Base-by-base conservation (phyloP, 2,888 invertebrate genomes). In the Neoaliturus tenellus region DNA sequence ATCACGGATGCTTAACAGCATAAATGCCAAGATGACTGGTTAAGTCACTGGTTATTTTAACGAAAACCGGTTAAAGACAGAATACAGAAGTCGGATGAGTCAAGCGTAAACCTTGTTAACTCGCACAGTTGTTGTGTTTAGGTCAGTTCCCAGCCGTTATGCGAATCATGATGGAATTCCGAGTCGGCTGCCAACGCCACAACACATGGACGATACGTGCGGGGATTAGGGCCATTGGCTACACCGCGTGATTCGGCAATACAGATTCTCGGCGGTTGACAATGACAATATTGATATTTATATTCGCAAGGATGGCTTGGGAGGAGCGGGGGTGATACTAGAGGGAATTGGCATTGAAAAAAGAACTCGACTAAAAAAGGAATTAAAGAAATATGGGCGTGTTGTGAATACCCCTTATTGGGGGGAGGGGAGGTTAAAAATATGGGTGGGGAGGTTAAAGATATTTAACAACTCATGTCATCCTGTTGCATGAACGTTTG, bases 141-240 rank as follows among this genome's bases (percentile, higher is more conserved):
- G 69, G 69, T 69, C 69, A 69, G 69, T 69, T 69, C 69, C 39
- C 69, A 69, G 69, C 69, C 8, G 69, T 69, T 39, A 69, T 39
- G 35, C 39, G 69, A n/a, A 35, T 39, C 69, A 69, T 69, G 69
- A 6, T 6, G 69, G 69, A 35, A 69, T 69, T 20, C 39, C 35
- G 8, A 1, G 39, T 10, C 2, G 5, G 10, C 39, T 39, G 69
- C 69, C 69, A 69, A 69, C 35, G n/a, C 35, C 14, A 33, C 6
- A 5, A 58, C 28, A 58, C 28, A 14, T 6, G 5, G 31, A 3
- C 1, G 39, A 35, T n/a, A n/a, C 35, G 69, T 69, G 69, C 39
- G 2, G 20, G 39, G 69, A 69, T 69, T 69, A 39, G 69, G 69
- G 69, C 69, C 69, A 69, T 31, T 69, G 8, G 20, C 33, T 10